A percentile compares a stretch with the other conserved stretches of the same genome.
Evolutionary conservation across 2,888 invertebrate species (phyloP).

Genomic region (Microplitis manilae): DNA sequence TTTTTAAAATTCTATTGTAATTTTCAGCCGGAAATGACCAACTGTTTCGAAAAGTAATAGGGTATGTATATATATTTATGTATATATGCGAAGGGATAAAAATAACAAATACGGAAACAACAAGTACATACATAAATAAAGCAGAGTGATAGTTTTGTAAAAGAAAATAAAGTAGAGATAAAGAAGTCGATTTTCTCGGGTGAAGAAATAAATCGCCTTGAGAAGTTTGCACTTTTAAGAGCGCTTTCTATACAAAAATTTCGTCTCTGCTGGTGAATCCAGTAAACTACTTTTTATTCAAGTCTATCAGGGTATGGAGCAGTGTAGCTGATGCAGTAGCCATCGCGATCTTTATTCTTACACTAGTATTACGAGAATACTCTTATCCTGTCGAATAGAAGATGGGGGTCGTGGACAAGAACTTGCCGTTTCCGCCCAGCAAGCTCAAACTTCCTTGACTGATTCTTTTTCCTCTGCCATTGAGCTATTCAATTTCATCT

Average conservation of each 20-base stretch:
- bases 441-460: not conserved
- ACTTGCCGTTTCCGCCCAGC: slow-evolving; percentile 1
- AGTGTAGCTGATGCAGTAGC: no score
- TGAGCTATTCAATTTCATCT: no score
- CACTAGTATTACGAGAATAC: no score
- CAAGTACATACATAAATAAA: not conserved
- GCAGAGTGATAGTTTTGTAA: not conserved
- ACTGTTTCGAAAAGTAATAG: no score
- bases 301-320: no score
- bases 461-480: not conserved
- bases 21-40: no score
- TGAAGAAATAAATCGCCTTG: slow-evolving; percentile 14
- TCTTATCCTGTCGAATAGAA: no score
- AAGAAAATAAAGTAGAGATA: not conserved
- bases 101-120: not conserved
- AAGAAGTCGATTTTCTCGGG: slow-evolving; percentile 17
- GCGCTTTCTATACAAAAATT: not conserved
- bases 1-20: no score
- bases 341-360: no score
- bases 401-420: not conserved
- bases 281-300: no score
- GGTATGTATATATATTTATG: no score
- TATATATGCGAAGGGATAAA: not conserved
- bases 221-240: slow-evolving; percentile 20
- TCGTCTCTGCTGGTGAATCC: no score